Evolutionary conservation across 2,888 invertebrate species (phyloP).

Genomic region (Sarcophaga variegata): DNA sequence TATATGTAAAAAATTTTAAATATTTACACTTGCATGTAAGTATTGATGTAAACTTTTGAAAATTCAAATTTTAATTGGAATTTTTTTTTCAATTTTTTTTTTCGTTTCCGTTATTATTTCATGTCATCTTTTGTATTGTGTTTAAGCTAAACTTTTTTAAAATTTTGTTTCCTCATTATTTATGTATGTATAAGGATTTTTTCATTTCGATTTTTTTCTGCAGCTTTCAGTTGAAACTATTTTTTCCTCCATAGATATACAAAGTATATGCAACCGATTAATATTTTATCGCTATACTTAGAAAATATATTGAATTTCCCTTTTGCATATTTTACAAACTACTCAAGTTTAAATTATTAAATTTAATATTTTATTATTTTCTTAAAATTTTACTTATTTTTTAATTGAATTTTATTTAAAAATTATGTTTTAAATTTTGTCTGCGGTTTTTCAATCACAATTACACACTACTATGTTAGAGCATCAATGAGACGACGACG

Average conservation of each 20-base stretch:
- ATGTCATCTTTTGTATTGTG: slow-evolving; percentile 27
- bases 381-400: slow-evolving; percentile 6
- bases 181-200: slow-evolving; percentile 68
- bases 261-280: background rate
- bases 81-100: background rate
- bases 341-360: slow-evolving; percentile 15
- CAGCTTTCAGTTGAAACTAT: slow-evolving; percentile 6
- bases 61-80: slow-evolving; percentile 26
- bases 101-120: background rate
- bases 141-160: slow-evolving; percentile 15
- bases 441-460: slow-evolving; percentile 67
- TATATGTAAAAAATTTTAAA: background rate
- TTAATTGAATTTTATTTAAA: slow-evolving; percentile 35
- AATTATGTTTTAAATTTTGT: slow-evolving; percentile 50
- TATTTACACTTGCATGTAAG: background rate
- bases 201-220: slow-evolving; percentile 31
- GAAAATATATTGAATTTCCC: slow-evolving; percentile 16
- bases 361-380: slow-evolving; percentile 27
- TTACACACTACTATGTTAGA: slow-evolving; percentile 56
- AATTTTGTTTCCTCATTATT: slow-evolving; percentile 50
- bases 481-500: slow-evolving; percentile 28
- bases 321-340: slow-evolving; percentile 1
- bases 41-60: background rate
- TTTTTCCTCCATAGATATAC: background rate
- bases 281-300: background rate